Base-by-base conservation (phyloP, 2,888 invertebrate species). In the Scaptomyza parva region DNA sequence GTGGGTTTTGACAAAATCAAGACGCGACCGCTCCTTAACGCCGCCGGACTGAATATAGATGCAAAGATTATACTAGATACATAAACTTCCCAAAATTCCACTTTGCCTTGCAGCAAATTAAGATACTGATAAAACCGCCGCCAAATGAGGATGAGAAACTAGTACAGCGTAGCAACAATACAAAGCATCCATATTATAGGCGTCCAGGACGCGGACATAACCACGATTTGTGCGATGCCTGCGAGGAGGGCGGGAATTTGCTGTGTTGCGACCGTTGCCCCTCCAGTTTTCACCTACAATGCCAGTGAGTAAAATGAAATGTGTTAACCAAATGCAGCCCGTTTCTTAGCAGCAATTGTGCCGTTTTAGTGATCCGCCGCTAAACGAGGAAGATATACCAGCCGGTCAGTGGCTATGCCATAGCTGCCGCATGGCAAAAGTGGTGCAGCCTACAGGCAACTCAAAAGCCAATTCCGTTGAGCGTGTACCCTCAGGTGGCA, bases 241-340 rank as follows among this genome's bases (percentile, higher is more conserved):
- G 99, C 91, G 94, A 95, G 54, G 98, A 98, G 93, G 98, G 98
- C 30, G 98, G 99, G 2, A 97, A 98, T 91, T 93, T 99, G 35
- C 95, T 99, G 62, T 98, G 98, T 92, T 99, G 99, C 91, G 98
- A 99, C 91, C 95, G 96, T 71, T 99, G 99, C 88, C 98, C 98
- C 1, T 97, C 97, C 28, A 97, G 98, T 70, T 99, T 99, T 92
- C 99, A 99, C 92, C 93, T 98, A 63, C 95, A 96, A 81, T 99
- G 99, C 94, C 97, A 98, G 98, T 98, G 92, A 95, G 85, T 84
- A 53, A 14, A 22, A 44, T 7, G 0, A 8, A 8, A 30, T 14
- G 28, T 20, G 24, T 8, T 9, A 37, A 35, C 14, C 14, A 5
- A 24, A n/a, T 9, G 9, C n/a, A 30, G n/a, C 6, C 18, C 5